phyloP scores from a whole-genome alignment of 2,888 invertebrate genomes.

The Carabus problematicus region DNA sequence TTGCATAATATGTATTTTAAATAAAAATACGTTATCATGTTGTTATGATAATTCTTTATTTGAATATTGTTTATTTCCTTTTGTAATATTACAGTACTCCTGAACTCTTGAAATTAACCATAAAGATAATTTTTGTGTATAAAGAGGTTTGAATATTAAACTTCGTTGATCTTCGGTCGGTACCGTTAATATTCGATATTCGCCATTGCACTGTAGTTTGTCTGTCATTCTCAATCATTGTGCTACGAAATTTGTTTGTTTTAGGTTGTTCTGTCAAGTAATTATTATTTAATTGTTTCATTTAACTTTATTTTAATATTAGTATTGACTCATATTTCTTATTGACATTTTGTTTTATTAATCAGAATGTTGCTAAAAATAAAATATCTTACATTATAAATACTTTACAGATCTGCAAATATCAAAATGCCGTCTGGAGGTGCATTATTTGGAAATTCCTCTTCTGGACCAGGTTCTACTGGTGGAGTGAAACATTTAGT shows the following conservation, averaged over 20 bases:
- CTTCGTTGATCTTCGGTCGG: slow-evolving; percentile 6
- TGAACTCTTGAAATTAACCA: neutral
- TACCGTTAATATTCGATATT: slow-evolving; percentile 14
- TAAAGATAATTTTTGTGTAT: neutral
- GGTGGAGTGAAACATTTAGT: slow-evolving; percentile 89
- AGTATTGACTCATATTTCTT: too few relatives aligned
- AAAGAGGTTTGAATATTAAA: too few relatives aligned
- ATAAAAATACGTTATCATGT: too few relatives aligned
- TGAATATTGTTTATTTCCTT: neutral
- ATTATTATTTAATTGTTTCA: too few relatives aligned
- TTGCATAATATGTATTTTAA: too few relatives aligned
- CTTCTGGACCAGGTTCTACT: slow-evolving; percentile 78
- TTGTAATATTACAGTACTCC: neutral
- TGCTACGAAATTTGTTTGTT: neutral
- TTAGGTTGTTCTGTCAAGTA: too few relatives aligned
- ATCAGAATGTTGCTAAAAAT: slow-evolving; percentile 1
- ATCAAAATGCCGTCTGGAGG: slow-evolving; percentile 68
- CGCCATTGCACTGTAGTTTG: slow-evolving; percentile 25
- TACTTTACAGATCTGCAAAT: slow-evolving; percentile 4
- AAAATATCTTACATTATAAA: slow-evolving; percentile 5
- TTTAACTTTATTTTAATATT: too few relatives aligned
- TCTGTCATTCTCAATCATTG: slow-evolving; percentile 25
- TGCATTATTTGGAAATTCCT: slow-evolving; percentile 78
- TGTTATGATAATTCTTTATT: neutral
- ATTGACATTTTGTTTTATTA: too few relatives aligned